A percentile compares a stretch with the other conserved stretches of the same genome.
phyloP scores from a whole-genome alignment of 2,113 vertebrate genomes.

The Nycticryphes semicollaris region DNA sequence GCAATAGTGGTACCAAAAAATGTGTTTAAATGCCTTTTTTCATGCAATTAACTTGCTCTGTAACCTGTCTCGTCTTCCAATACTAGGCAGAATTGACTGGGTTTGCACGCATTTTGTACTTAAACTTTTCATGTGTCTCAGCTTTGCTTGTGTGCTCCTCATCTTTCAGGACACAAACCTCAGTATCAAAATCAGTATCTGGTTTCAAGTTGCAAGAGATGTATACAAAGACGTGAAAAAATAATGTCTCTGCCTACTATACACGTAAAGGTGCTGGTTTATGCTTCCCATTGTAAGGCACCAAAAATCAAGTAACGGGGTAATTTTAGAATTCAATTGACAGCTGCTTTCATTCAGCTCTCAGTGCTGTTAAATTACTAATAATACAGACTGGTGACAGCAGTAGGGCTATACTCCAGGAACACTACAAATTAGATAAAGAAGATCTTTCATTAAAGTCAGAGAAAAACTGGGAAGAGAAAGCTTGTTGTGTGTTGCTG shows the following conservation, averaged over 20 bases:
- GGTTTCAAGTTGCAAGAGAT: background rate
- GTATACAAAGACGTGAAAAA: background rate
- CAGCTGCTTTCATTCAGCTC: conserved; percentile 11
- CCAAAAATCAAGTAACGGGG: background rate
- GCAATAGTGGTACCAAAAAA: background rate
- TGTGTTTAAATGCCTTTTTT: background rate
- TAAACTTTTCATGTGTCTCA: background rate
- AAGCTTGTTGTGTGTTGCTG: background rate
- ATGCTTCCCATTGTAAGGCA: background rate
- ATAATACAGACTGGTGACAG: background rate
- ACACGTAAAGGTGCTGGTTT: background rate
- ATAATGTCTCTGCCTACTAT: background rate
- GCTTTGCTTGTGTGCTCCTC: background rate
- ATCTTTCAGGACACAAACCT: background rate
- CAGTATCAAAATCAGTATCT: background rate
- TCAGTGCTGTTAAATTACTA: background rate
- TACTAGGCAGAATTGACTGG: background rate
- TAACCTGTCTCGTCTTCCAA: background rate
- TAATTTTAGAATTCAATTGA: background rate
- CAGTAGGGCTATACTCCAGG: background rate
- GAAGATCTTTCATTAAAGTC: background rate
- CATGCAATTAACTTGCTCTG: background rate
- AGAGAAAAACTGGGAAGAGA: background rate
- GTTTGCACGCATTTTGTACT: background rate
- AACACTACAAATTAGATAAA: background rate